These are phyloP conservation scores for Eulemur albifrons DNA, from an alignment of 2,797 vertebrate species.

Conservation along the genomic window DNA sequence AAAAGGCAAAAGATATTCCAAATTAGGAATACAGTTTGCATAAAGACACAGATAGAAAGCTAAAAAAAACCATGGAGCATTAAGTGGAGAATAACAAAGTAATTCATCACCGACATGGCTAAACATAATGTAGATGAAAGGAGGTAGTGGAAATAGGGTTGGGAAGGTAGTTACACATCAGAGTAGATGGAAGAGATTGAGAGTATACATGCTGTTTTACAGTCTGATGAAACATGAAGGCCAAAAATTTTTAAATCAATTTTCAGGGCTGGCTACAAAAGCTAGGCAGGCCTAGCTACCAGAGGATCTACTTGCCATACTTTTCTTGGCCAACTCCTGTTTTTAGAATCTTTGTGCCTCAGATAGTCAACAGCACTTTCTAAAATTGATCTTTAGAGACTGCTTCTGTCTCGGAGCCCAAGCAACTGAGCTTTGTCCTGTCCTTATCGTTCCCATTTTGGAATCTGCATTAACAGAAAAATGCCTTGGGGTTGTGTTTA, in stretches of 20 bases:
- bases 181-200: not conserved
- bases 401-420: not conserved
- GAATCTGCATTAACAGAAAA: not conserved
- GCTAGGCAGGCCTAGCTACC: not conserved
- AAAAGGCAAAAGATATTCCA: not conserved
- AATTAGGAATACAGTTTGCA: not conserved
- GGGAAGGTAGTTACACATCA: not conserved
- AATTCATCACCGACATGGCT: not conserved
- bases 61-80: not conserved
- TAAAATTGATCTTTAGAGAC: conserved; percentile 25
- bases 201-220: not conserved
- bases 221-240: not conserved
- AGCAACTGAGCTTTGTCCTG: not conserved
- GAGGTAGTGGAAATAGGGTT: not conserved
- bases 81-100: not conserved
- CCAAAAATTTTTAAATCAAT: conserved; percentile 6
- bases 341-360: not conserved
- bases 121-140: not conserved
- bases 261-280: conserved; percentile 3
- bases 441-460: not conserved
- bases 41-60: not conserved
- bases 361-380: conserved; percentile 10
- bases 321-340: conserved; percentile 23
- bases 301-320: not conserved
- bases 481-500: conserved; percentile 22